Evolutionary conservation across 2,797 vertebrate genomes (phyloP).

Genomic region (Apogon talboti): DNA sequence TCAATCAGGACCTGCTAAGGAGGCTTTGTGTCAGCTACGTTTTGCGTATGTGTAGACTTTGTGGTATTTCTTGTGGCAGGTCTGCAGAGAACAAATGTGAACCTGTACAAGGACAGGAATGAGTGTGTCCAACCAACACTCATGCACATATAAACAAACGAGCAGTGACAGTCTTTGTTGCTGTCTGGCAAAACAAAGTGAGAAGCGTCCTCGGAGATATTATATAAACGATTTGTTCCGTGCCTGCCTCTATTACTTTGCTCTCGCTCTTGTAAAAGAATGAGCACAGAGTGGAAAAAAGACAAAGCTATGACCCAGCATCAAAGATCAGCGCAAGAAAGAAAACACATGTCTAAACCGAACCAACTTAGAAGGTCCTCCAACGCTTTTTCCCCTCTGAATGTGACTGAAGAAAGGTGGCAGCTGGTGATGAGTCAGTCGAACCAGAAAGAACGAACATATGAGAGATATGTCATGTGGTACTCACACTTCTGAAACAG

Average conservation of each 20-base stretch:
- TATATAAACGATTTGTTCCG: conserved; percentile 43
- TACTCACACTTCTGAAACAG: conserved; percentile 2
- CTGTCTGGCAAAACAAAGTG: conserved; percentile 36
- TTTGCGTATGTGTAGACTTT: too few species aligned
- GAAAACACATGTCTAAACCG: neutral
- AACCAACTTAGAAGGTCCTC: neutral
- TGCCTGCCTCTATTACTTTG: neutral
- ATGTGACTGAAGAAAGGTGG: conserved; percentile 1
- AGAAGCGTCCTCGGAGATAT: conserved; percentile 47
- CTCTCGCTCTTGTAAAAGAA: neutral
- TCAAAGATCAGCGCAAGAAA: neutral
- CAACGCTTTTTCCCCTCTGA: neutral
- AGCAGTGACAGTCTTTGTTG: conserved; percentile 46
- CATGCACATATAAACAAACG: conserved; percentile 29
- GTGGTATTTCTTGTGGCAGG: neutral
- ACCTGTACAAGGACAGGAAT: conserved; percentile 18
- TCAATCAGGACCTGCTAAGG: neutral
- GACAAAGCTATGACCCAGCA: conserved; percentile 16
- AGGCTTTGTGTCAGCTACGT: neutral
- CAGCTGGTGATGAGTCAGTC: conserved; percentile 40
- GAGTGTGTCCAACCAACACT: conserved; percentile 16
- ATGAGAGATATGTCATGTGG: neutral
- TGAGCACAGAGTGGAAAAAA: neutral
- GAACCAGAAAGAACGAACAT: neutral
- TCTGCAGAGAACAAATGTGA: neutral